Evolutionary conservation across 2,888 invertebrate species (phyloP), one percentile per base, ranked within the genome.

Genomic region (Xanthostigma xanthostigma): DNA sequence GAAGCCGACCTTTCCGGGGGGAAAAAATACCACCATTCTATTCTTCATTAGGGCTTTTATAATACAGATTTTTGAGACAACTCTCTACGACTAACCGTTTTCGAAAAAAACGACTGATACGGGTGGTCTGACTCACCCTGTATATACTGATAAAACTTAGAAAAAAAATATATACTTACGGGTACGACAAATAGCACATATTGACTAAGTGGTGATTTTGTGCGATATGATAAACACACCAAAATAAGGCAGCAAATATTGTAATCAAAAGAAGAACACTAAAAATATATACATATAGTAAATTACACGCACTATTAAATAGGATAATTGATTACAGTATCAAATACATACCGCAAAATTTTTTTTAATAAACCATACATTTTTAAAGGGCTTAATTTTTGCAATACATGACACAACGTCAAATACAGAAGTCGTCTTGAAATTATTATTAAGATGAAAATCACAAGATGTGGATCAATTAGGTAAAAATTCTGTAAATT

Each of bases 401-500:
- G 59, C 35, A 65, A 54, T 14, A 64, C 36, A 55, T 54, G 56
- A 47, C 62, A 61, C 9, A 63, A 63, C 12, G 62, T 36, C 44
- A 63, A 54, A 51, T 85, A 84, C 9, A 93, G 66, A 48, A 96
- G 73, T 58, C 94, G 76, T 49, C 94, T 73, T 17, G 83, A 79
- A 57, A 93, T 73, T 57, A 95, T 74, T 9, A 89, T 76, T 49
- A 84, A 71, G 55, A 95, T 87, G 62, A 96, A 89, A 48, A 81
- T 75, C 41, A 93, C 79, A 49, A 97, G 69, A 64, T 93, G 83
- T 1, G 81, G 78, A 65, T 97, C 95, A 60, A 97, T 94, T 56
- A 96, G 70, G 66, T 96, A 88, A 65, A 93, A 88, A 67, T 95
- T 94, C 95, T 96, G 75, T 27, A 27, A 27, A 27, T 27, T 27